These are phyloP conservation scores for Tarsius wallacei DNA, from an alignment of 2,797 vertebrate species.

Conservation along the genomic window DNA sequence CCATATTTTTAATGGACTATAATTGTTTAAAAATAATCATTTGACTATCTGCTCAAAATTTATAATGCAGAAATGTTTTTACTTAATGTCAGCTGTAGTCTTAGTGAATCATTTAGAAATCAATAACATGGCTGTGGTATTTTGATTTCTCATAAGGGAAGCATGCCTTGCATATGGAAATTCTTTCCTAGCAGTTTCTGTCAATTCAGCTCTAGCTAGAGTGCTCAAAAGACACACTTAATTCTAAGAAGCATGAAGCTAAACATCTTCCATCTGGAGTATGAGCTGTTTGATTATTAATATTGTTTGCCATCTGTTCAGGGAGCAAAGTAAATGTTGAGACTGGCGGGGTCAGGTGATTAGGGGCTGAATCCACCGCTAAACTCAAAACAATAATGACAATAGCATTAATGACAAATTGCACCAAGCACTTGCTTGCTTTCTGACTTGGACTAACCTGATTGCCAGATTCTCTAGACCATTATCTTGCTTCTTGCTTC, in stretches of 20 bases:
- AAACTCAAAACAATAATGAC: not conserved
- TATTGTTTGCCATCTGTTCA: conserved; percentile 77
- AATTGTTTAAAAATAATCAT: conserved; percentile 73
- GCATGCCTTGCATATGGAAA: conserved; percentile 75
- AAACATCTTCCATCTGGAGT: conserved; percentile 79
- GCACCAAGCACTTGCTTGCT: conserved; percentile 8
- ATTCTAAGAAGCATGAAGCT: conserved; percentile 79
- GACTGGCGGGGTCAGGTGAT: conserved; percentile 43
- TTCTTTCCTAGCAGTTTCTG: conserved; percentile 68
- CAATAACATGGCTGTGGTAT: conserved; percentile 61
- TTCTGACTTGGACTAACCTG: conserved; percentile 45
- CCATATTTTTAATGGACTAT: conserved; percentile 79
- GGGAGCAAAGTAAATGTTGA: conserved; percentile 48
- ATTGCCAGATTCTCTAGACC: not conserved
- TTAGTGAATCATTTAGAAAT: conserved; percentile 79
- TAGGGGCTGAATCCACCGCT: not conserved
- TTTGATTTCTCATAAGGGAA: conserved; percentile 73
- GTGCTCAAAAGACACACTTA: conserved; percentile 72
- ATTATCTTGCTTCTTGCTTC: not conserved
- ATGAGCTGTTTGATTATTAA: conserved; percentile 77
- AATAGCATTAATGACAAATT: not conserved
- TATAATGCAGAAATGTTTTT: conserved; percentile 75
- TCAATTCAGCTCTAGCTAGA: conserved; percentile 56
- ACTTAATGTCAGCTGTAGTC: conserved; percentile 74
- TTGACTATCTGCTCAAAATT: conserved; percentile 81